Percentiles rank a stretch among this genome's conserved stretches.
phyloP scores from a whole-genome alignment of 2,113 vertebrate species.

The Dunckerocampus dactyliophorus region DNA sequence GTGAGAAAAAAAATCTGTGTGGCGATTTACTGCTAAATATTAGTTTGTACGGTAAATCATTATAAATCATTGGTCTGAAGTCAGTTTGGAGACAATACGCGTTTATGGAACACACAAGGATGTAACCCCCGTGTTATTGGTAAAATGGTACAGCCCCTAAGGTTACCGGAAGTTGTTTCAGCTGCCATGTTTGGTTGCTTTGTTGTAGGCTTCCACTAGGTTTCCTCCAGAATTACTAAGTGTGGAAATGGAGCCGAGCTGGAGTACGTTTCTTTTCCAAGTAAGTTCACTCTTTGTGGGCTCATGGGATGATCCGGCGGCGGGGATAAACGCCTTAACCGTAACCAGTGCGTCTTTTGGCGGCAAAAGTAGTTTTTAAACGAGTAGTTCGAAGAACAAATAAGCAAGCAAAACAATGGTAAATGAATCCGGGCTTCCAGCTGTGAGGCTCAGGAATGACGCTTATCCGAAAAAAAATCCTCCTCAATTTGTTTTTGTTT shows the following conservation, averaged over 20 bases:
- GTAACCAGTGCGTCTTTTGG: slow-evolving; percentile 5
- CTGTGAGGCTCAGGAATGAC: slow-evolving; percentile 75
- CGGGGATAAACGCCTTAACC: slow-evolving; percentile 11
- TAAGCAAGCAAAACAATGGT: slow-evolving; percentile 75
- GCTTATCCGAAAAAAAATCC: slow-evolving; percentile 63
- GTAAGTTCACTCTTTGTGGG: slow-evolving; percentile 68
- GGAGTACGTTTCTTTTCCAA: slow-evolving; percentile 89
- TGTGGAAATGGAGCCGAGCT: slow-evolving; percentile 88
- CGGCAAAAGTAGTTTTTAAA: slow-evolving; percentile 46
- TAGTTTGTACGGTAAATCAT: too few relatives aligned
- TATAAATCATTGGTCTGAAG: background rate
- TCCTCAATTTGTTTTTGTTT: slow-evolving; percentile 15
- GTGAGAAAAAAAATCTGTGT: accelerated
- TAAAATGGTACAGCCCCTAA: slow-evolving; percentile 71
- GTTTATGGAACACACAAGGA: background rate
- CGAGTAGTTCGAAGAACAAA: slow-evolving; percentile 58
- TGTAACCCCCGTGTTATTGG: slow-evolving; percentile 25
- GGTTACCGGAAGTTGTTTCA: slow-evolving; percentile 86
- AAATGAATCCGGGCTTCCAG: slow-evolving; percentile 76
- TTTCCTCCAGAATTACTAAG: slow-evolving; percentile 77
- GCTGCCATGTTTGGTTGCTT: slow-evolving; percentile 91
- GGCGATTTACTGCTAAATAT: background rate
- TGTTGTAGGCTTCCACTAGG: slow-evolving; percentile 85
- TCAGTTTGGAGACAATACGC: background rate
- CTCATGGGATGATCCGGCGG: background rate